A percentile compares a stretch with the other conserved stretches of the same genome.
Conservation (phyloP, 2,797 vertebrate species). For the Nannoperca obscura region DNA sequence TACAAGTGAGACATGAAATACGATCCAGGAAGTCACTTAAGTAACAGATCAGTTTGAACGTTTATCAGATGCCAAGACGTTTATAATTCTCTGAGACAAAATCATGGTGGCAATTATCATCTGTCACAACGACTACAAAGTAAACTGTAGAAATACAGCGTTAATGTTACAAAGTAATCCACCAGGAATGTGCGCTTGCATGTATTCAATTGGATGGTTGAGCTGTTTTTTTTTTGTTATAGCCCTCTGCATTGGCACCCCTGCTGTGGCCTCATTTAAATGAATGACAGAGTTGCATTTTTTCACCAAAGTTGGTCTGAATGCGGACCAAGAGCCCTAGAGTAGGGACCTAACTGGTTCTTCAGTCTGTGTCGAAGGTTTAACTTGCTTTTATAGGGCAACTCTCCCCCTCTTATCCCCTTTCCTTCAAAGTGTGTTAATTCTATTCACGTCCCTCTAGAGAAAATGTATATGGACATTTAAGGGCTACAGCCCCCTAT, state of each 20-base stretch:
- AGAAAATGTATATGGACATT: constrained; percentile 56
- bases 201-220: background rate
- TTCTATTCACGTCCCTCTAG: constrained; percentile 58
- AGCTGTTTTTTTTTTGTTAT: too few relatives aligned
- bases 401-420: constrained; percentile 26
- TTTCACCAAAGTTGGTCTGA: background rate
- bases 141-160: background rate
- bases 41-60: constrained; percentile 8
- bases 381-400: constrained; percentile 49
- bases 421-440: constrained; percentile 50
- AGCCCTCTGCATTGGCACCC: too few relatives aligned
- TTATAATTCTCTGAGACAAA: background rate
- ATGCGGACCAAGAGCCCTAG: background rate
- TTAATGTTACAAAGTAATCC: background rate
- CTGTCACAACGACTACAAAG: background rate
- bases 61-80: constrained; percentile 8
- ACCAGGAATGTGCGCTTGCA: background rate
- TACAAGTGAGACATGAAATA: constrained; percentile 13
- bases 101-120: background rate
- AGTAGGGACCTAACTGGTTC: background rate
- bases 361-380: constrained; percentile 54
- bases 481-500: constrained; percentile 56
- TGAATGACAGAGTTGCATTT: background rate
- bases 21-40: constrained; percentile 19
- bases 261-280: background rate